Base-by-base conservation (phyloP, 2,888 invertebrate species). In the Portevinia maculata region DNA sequence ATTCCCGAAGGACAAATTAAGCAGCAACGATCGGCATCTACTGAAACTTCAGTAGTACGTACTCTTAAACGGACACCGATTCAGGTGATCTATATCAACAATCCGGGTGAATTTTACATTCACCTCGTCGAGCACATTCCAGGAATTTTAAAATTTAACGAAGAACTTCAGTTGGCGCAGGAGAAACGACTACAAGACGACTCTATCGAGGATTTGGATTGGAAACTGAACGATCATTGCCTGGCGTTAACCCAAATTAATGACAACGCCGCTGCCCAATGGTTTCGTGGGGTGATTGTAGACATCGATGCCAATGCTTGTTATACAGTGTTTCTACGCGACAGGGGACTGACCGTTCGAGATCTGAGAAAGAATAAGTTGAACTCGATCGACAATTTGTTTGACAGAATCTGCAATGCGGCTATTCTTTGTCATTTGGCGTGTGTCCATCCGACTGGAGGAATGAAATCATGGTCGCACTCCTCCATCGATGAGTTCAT, bases 371-470 rank as follows among this genome's bases (percentile, higher is more conserved):
- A 87, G 0, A 85, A 88, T 0, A 88, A 91, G 30, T 87, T 95
- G 15, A 92, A 91, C 46, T 89, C 91, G 1, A 90, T 95, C 3
- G 88, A 91, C 9, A 86, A 90, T 0, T 88, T 91, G 7, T 94
- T 94, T 81, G 87, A 89, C 6, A 88, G 89, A 0, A 88, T 92
- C 0, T 92, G 92, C 0, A 92, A 93, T 74, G 93, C 93, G 0
- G 93, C 93, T 0, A 91, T 94, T 19, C 93, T 93, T 84, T 94
- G 96, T 81, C 94, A 94, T 87, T 88, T 97, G 57, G 93, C 93
- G 1, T 94, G 94, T 17, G 92, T 97, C 8, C 89, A 91, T 21
- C 94, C 96, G 0, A 94, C 95, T 0, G 94, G 94, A 0, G 94
- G 93, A 0, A 91, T 92, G 5, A 60, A 70, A 34, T 65, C 46